phyloP scores from a whole-genome alignment of 1,140 invertebrate species.

The Cataglyphis hispanica region DNA sequence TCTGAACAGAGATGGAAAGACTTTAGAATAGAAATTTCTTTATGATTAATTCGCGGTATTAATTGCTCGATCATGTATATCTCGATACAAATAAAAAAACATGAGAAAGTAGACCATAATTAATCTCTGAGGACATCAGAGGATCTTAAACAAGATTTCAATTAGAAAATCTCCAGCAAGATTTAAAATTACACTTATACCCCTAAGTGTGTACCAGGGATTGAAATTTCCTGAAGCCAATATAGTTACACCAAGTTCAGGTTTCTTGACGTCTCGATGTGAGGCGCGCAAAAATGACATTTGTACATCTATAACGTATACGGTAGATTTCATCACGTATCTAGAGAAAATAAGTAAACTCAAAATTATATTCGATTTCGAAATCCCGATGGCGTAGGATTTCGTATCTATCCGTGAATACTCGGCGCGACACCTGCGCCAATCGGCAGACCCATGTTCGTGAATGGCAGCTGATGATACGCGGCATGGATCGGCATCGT shows the following conservation, averaged over 20 bases:
- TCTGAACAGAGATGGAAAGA: too few relatives aligned
- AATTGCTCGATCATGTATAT: background rate
- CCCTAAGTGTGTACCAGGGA: background rate
- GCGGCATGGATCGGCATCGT: constrained; percentile 64
- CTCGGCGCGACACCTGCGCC: background rate
- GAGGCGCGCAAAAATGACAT: background rate
- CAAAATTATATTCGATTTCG: background rate
- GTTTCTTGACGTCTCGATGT: background rate
- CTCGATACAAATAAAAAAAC: background rate
- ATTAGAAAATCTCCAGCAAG: constrained; percentile 1
- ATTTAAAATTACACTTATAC: background rate
- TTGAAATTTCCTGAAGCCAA: background rate
- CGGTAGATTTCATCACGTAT: constrained; percentile 7
- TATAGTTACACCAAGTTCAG: background rate
- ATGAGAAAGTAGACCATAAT: background rate
- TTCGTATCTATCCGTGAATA: constrained; percentile 31
- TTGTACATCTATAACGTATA: background rate
- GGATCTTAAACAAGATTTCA: constrained; percentile 2
- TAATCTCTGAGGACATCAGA: background rate
- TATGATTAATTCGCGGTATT: background rate
- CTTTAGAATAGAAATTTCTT: background rate
- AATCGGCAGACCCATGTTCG: background rate
- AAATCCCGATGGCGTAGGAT: background rate
- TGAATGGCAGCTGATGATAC: constrained; percentile 27
- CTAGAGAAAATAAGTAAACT: background rate